Percentiles rank a stretch among this genome's conserved stretches.
Conservation (phyloP, 2,113 vertebrate genomes). For the Nycticryphes semicollaris region DNA sequence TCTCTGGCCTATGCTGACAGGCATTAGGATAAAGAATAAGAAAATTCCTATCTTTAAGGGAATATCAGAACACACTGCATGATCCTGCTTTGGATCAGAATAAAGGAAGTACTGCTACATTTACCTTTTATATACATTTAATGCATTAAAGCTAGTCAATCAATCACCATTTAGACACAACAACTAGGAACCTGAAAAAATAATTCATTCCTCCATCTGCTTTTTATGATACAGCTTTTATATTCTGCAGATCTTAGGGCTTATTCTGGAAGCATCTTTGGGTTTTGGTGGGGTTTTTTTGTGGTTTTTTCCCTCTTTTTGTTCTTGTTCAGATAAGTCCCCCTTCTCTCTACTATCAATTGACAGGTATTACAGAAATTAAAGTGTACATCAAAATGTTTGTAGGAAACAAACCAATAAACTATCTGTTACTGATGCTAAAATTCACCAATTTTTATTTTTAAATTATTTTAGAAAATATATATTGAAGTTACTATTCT, state of each 20-base stretch:
- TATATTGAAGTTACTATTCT: background rate
- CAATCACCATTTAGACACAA: background rate
- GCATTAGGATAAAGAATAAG: background rate
- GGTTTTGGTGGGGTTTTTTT: background rate
- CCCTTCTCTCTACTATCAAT: background rate
- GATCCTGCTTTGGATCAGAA: background rate
- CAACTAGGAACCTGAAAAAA: background rate
- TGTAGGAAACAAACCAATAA: background rate
- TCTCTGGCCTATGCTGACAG: background rate
- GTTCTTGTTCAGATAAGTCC: background rate
- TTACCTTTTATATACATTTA: background rate
- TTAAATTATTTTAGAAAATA: background rate
- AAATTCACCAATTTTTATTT: background rate
- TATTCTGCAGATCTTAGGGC: background rate
- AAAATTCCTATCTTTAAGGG: background rate
- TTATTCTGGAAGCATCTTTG: background rate
- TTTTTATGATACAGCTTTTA: background rate
- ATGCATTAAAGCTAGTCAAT: background rate
- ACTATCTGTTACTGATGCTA: background rate
- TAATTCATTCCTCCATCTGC: background rate
- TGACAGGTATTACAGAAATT: background rate
- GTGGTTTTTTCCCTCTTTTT: background rate
- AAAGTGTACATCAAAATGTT: background rate
- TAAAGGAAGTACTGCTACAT: background rate
- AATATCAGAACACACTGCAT: background rate